These are phyloP conservation scores for Erynnis tages DNA, from an alignment of 2,888 invertebrate genomes.

Conservation along the genomic window DNA sequence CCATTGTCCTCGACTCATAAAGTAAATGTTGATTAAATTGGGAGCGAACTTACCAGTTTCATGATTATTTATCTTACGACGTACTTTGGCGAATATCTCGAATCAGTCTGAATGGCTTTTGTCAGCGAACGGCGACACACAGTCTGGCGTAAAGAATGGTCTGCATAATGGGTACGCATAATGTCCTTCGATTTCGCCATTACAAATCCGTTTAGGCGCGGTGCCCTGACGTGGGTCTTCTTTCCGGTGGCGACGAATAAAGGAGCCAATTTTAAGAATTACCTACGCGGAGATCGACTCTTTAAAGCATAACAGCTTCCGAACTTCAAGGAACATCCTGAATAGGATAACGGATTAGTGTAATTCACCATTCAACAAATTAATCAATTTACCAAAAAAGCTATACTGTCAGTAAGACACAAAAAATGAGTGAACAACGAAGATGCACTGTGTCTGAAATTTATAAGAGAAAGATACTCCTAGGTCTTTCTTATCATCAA, in stretches of 20 bases:
- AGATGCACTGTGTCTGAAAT: too few relatives aligned
- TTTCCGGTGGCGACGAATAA: slow-evolving; percentile 70
- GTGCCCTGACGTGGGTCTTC: slow-evolving; percentile 66
- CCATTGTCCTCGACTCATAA: background rate
- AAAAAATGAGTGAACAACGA: too few relatives aligned
- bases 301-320: slow-evolving; percentile 67
- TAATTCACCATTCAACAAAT: slow-evolving; percentile 5
- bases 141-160: slow-evolving; percentile 57
- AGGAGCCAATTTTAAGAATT: slow-evolving; percentile 74
- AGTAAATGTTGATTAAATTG: background rate
- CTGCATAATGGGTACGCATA: slow-evolving; percentile 48
- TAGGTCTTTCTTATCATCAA: too few relatives aligned
- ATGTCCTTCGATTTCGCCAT: slow-evolving; percentile 61
- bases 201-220: slow-evolving; percentile 71
- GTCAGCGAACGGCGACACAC: slow-evolving; percentile 56
- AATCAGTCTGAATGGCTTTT: slow-evolving; percentile 24
- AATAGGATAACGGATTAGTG: slow-evolving; percentile 41
- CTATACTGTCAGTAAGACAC: too few relatives aligned
- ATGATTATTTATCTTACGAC: background rate
- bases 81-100: slow-evolving; percentile 2
- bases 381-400: background rate
- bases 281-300: slow-evolving; percentile 49
- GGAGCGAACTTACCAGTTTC: background rate
- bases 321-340: slow-evolving; percentile 66
- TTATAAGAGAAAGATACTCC: too few relatives aligned